Evolutionary conservation across 2,888 invertebrate genomes (phyloP).

Genomic region (Lomographa bimaculata): DNA sequence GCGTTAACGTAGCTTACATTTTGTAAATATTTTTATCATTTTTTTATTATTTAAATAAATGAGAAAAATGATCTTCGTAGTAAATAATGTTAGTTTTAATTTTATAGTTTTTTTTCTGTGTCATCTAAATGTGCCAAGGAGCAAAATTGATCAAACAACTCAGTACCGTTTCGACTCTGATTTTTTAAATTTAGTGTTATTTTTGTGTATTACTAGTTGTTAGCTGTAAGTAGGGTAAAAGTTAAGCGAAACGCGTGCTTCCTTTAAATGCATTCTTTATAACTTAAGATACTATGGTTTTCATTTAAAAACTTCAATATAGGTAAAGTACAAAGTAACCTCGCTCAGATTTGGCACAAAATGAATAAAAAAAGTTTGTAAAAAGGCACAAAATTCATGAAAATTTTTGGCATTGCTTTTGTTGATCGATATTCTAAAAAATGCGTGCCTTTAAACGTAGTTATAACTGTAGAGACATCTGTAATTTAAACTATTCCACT

Average conservation of each 20-base stretch:
- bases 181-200: constrained; percentile 46
- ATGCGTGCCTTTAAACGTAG: constrained; percentile 64
- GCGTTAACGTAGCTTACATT: no score
- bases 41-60: constrained; percentile 46
- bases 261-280: constrained; percentile 50
- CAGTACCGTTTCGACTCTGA: constrained; percentile 40
- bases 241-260: constrained; percentile 72
- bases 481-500: constrained; percentile 68
- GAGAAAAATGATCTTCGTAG: constrained; percentile 75
- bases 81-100: constrained; percentile 51
- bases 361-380: constrained; percentile 21
- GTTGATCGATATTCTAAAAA: constrained; percentile 38
- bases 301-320: constrained; percentile 20
- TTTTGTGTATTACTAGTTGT: constrained; percentile 61
- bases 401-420: constrained; percentile 7
- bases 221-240: constrained; percentile 54
- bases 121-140: constrained; percentile 77
- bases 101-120: constrained; percentile 57
- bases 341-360: constrained; percentile 33
- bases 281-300: constrained; percentile 28
- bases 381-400: constrained; percentile 43
- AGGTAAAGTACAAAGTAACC: constrained; percentile 49
- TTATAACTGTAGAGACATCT: constrained; percentile 51
- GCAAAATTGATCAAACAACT: constrained; percentile 46
- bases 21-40: constrained; percentile 48